Evolutionary conservation across 2,113 vertebrate genomes (phyloP).

Genomic region (Halichoerus grypus): DNA sequence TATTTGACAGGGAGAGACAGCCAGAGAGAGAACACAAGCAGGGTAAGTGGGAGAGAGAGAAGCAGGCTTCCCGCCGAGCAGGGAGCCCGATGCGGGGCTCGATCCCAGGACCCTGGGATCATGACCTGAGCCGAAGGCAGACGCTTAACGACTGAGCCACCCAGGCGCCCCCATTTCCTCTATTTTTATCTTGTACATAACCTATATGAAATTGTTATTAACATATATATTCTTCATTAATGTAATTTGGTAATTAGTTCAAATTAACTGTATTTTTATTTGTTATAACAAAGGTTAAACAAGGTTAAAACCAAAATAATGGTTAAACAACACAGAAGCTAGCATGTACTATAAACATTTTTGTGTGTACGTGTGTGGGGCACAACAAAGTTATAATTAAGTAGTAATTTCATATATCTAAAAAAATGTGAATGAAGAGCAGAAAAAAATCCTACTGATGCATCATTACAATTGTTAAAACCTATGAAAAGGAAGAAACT

Average conservation of each 20-base stretch:
- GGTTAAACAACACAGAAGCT: neutral
- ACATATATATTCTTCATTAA: neutral
- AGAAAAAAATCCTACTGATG: neutral
- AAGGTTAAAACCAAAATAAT: constrained; percentile 26
- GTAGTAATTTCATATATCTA: neutral
- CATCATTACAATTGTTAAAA: neutral
- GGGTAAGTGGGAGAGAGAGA: too few relatives aligned
- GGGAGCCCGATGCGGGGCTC: too few relatives aligned
- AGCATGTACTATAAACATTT: neutral
- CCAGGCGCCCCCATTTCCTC: too few relatives aligned
- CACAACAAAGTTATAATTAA: neutral
- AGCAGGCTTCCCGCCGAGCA: too few relatives aligned
- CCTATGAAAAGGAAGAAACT: neutral
- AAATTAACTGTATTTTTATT: constrained; percentile 34
- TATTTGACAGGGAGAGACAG: too few relatives aligned
- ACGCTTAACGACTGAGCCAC: too few relatives aligned
- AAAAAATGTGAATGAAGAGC: neutral
- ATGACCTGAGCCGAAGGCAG: too few relatives aligned
- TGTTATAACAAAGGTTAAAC: constrained; percentile 10
- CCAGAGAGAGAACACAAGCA: too few relatives aligned
- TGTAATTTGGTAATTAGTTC: constrained; percentile 18
- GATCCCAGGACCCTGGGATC: too few relatives aligned
- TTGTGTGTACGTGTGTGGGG: neutral
- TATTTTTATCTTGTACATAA: constrained; percentile 38
- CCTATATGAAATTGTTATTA: neutral